A percentile compares a stretch with the other conserved stretches of the same genome.
phyloP scores from a whole-genome alignment of 35 echinoderm and acorn worm species.

The Lytechinus pictus region DNA sequence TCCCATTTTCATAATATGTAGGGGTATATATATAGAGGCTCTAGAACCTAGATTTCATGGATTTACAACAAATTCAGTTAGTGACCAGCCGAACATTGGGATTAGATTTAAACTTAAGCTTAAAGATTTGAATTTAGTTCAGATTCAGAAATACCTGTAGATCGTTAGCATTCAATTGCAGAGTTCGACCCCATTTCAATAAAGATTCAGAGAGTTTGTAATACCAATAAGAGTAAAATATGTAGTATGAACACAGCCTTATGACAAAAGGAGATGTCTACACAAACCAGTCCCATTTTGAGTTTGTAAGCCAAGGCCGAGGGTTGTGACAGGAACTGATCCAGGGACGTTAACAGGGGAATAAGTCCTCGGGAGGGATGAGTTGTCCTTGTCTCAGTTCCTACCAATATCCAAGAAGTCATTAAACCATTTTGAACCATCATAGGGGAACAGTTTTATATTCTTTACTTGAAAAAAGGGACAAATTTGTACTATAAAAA shows the following conservation, averaged over 20 bases:
- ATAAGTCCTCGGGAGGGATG: background rate
- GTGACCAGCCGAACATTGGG: too few relatives aligned
- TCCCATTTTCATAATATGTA: too few relatives aligned
- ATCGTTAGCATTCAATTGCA: too few relatives aligned
- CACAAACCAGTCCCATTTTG: background rate
- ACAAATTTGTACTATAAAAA: background rate
- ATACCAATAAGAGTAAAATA: too few relatives aligned
- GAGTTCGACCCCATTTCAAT: too few relatives aligned
- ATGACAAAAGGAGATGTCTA: background rate
- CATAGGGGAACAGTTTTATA: background rate
- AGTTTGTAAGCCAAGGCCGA: background rate
- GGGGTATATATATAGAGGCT: too few relatives aligned
- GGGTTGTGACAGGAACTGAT: background rate
- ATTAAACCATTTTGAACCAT: background rate
- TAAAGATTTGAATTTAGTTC: too few relatives aligned
- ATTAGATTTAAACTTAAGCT: too few relatives aligned
- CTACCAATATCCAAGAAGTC: slow-evolving; percentile 2
- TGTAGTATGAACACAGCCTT: background rate
- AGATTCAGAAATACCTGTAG: too few relatives aligned
- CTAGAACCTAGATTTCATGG: too few relatives aligned
- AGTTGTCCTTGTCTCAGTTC: background rate
- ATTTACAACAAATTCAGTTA: too few relatives aligned
- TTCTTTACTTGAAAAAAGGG: background rate
- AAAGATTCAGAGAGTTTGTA: too few relatives aligned
- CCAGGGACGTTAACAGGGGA: background rate